Evolutionary conservation across 2,113 vertebrate genomes (phyloP), one percentile per base, ranked within the genome.

Genomic region (Scytalopus superciliaris): DNA sequence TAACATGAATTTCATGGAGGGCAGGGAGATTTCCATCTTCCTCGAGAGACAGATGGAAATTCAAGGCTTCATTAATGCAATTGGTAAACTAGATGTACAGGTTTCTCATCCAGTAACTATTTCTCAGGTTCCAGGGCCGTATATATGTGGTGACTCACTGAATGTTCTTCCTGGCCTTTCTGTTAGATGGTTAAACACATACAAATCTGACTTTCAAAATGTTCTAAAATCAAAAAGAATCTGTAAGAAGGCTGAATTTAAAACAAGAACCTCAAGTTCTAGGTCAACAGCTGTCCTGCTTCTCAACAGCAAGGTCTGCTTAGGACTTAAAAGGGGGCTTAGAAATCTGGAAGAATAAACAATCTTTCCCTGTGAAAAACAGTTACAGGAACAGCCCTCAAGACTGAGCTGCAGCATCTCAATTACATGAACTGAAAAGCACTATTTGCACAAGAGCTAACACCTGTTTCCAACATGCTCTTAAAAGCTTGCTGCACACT

Each of bases 11-110:
- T 87, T 93, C 19, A 64, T 5, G 23, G 62, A 67, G 37, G 37
- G 45, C 27, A 83, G 63, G 21, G 44, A 93, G 80, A 77, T 92
- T 94, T 92, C 73, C n/a, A 30, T 72, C 85, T 86, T 92, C 87
- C 74, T 85, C 57, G 35, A 93, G 62, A 87, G 64, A 73, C 75
- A 93, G 93, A 87, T 74, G 82, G 70, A 88, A 87, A 87, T 86
- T 59, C 74, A 94, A 90, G 76, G 59, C 84, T 91, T 91, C 68
- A 55, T 77, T 95, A 91, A 55, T 44, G 63, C 42, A 95, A 70
- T 0, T 91, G 75, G 72, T 87, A 81, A 81, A 79, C 79, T 81
- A 94, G 90, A 90, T 2, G 4, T 62, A 86, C 85, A 78, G 39
- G 92, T 92, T 94, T 93, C 64, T 91, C 85, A 94, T 9, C 35